Base-by-base conservation (phyloP, 2,888 invertebrate species). In the Ischnura elegans region DNA sequence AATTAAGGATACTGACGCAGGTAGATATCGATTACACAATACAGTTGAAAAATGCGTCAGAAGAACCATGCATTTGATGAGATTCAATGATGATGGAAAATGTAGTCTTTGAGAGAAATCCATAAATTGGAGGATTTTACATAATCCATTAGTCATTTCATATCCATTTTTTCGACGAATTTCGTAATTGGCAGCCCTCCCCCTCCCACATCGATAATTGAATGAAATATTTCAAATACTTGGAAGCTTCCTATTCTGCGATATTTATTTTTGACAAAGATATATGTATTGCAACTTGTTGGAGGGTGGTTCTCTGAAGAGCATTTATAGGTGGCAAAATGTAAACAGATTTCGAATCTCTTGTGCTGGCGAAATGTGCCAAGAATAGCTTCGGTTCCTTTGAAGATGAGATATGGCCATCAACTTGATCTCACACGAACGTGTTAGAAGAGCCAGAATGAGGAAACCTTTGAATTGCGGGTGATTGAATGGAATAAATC, bases 341-440 rank as follows among this genome's bases (percentile, higher is more conserved):
- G 66, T 61, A 90, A 90, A 90, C 43, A 61, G 90, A 55, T 61
- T 21, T 61, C 43, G 90, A 42, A 61, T 55, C 61, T 90, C 43
- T 61, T 13, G 66, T 43, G 55, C 55, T 61, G 90, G 90, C 87
- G 66, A 61, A 61, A 76, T 16, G 66, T 61, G 90, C 90, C 90
- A 66, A 90, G 61, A 90, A 90, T 90, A 90, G 90, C 55, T 61
- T 36, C 43, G 25, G 42, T 43, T 47, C 66, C 90, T 90, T 90
- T 90, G 90, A 90, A 66, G 61, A 90, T 90, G 90, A 90, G 90
- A 90, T 90, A 90, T 45, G 90, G 66, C 43, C 90, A 61, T n/a
- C 90, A 43, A n/a, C 90, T 90, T 55, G 43, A 90, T 90, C 90
- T 43, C 61, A 43, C 90, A 90, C 45, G 66, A 90, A 90, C 66